These are phyloP conservation scores for Matsumurasca onukii DNA, from an alignment of 1,140 invertebrate species.

Conservation along the genomic window DNA sequence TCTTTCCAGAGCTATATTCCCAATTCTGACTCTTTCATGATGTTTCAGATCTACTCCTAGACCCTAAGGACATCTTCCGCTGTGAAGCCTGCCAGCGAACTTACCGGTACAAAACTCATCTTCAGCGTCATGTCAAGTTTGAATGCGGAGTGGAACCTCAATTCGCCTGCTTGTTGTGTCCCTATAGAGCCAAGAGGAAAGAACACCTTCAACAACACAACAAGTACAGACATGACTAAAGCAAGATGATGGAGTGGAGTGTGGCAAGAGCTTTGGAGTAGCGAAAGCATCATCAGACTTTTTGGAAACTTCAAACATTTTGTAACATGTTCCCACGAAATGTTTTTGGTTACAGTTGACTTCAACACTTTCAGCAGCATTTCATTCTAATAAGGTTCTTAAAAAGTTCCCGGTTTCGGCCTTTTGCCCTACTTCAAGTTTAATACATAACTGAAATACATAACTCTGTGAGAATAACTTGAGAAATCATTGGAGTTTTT, in stretches of 20 bases:
- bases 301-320: not conserved
- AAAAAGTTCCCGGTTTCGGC: no score
- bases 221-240: slow-evolving; percentile 32
- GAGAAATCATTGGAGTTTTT: no score
- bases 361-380: no score
- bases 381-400: no score
- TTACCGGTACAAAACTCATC: slow-evolving; percentile 54
- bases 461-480: no score
- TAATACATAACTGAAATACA: no score
- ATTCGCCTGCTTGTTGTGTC: slow-evolving; percentile 66
- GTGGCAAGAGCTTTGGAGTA: not conserved
- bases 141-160: slow-evolving; percentile 49
- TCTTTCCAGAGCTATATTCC: not conserved
- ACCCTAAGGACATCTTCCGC: not conserved
- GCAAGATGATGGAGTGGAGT: not conserved
- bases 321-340: no score
- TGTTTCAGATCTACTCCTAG: not conserved
- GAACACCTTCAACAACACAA: slow-evolving; percentile 77
- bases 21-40: not conserved
- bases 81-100: slow-evolving; percentile 14
- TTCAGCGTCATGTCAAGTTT: slow-evolving; percentile 54
- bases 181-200: slow-evolving; percentile 77
- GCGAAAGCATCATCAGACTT: not conserved
- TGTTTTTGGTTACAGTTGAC: no score
- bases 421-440: no score